phyloP scores from a whole-genome alignment of 2,113 vertebrate genomes.

The Heterotis niloticus region DNA sequence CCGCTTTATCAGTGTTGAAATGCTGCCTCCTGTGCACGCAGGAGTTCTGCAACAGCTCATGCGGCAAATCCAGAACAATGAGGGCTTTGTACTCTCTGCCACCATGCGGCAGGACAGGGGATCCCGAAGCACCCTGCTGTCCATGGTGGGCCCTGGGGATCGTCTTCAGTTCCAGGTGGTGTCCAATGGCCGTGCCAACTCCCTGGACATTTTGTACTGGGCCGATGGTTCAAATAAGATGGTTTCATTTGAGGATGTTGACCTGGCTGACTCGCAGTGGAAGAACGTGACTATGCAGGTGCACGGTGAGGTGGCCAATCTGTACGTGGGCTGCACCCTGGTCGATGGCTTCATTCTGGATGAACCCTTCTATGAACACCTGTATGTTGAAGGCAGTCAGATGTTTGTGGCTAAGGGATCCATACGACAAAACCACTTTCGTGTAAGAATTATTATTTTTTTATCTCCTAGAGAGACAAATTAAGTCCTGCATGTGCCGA shows the following conservation, averaged over 20 bases:
- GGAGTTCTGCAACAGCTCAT: slow-evolving; percentile 60
- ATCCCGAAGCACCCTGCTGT: slow-evolving; percentile 73
- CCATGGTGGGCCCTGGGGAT: slow-evolving; percentile 67
- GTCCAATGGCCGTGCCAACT: slow-evolving; percentile 77
- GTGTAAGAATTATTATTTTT: slow-evolving; percentile 56
- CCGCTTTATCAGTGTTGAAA: slow-evolving; percentile 77
- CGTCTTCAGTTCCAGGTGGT: slow-evolving; percentile 76
- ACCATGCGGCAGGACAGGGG: slow-evolving; percentile 73
- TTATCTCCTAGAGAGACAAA: neutral
- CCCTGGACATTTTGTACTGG: slow-evolving; percentile 80
- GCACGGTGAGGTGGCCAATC: slow-evolving; percentile 68
- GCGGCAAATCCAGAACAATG: slow-evolving; percentile 57
- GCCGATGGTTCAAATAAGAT: slow-evolving; percentile 64
- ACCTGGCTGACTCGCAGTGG: slow-evolving; percentile 78
- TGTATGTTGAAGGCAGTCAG: slow-evolving; percentile 61
- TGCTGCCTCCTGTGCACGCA: slow-evolving; percentile 65
- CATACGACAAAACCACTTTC: slow-evolving; percentile 72
- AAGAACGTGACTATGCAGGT: slow-evolving; percentile 79
- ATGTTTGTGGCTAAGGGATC: slow-evolving; percentile 76
- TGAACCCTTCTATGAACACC: slow-evolving; percentile 77
- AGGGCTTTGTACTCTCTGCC: slow-evolving; percentile 77
- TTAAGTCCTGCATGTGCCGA: neutral
- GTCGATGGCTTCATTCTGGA: slow-evolving; percentile 77
- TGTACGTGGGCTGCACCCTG: slow-evolving; percentile 77
- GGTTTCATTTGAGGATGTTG: slow-evolving; percentile 77